Evolutionary conservation across 2,888 invertebrate species (phyloP).

Genomic region (Schizotus pectinicornis): DNA sequence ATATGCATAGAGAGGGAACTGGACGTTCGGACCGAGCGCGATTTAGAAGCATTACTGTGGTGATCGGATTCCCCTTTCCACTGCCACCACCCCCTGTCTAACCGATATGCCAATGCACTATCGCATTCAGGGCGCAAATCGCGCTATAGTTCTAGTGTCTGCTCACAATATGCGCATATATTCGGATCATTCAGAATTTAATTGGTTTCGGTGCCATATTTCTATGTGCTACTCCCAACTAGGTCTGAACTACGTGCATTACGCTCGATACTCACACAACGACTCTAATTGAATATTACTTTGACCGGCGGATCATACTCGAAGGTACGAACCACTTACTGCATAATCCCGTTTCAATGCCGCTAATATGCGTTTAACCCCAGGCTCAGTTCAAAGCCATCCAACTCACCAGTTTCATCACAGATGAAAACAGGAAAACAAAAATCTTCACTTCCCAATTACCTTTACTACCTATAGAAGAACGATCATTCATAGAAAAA

Average conservation of each 20-base stretch:
- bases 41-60: conserved; percentile 53
- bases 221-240: conserved; percentile 44
- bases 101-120: conserved; percentile 24
- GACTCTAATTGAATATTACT: conserved; percentile 49
- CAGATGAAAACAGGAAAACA: background rate
- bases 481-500: no score
- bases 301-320: conserved; percentile 47
- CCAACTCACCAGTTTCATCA: background rate
- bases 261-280: conserved; percentile 33
- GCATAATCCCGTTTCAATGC: conserved; percentile 21
- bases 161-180: conserved; percentile 37
- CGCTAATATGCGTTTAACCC: conserved; percentile 12
- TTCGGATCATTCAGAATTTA: conserved; percentile 51
- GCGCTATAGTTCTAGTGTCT: conserved; percentile 32
- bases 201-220: conserved; percentile 54
- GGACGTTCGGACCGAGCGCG: conserved; percentile 39
- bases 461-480: background rate
- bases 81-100: conserved; percentile 20
- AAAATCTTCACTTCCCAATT: background rate
- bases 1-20: conserved; percentile 53
- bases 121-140: conserved; percentile 30
- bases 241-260: conserved; percentile 36
- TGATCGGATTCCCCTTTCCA: conserved; percentile 54
- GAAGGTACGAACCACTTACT: conserved; percentile 38
- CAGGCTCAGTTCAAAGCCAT: background rate